Evolutionary conservation across 2,113 vertebrate genomes (phyloP).

Genomic region (Laticauda colubrina): DNA sequence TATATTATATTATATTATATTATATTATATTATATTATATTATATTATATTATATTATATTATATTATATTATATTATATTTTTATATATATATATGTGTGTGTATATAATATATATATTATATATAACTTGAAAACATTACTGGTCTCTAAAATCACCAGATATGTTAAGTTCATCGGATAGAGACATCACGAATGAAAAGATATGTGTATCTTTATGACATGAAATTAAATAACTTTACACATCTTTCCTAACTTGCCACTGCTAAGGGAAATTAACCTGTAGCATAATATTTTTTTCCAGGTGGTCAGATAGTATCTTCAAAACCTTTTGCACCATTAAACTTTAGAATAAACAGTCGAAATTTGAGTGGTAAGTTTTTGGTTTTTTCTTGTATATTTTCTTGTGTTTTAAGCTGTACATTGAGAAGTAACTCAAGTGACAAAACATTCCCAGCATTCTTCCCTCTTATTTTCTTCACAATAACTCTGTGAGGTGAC

Average conservation of each 20-base stretch:
- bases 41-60: too few species aligned
- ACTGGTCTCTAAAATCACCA: not conserved
- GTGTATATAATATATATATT: too few species aligned
- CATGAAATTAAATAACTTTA: not conserved
- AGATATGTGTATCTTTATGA: not conserved
- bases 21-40: too few species aligned
- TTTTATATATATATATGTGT: too few species aligned
- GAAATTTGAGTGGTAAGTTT: slow-evolving; percentile 95
- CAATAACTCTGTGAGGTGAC: not conserved
- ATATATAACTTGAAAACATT: not conserved
- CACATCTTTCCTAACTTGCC: not conserved
- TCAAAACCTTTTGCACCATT: slow-evolving; percentile 99
- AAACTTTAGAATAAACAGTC: slow-evolving; percentile 98
- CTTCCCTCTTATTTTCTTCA: not conserved
- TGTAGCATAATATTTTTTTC: slow-evolving; percentile 2
- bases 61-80: too few species aligned
- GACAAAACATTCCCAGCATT: not conserved
- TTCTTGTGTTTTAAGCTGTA: not conserved
- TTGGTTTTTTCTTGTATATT: not conserved
- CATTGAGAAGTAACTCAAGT: not conserved
- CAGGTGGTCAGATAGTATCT: slow-evolving; percentile 98
- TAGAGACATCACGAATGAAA: not conserved
- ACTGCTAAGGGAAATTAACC: not conserved
- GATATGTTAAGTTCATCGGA: not conserved
- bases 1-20: too few species aligned